phyloP scores from a whole-genome alignment of 2,113 vertebrate species.

The Osmerus eperlanus region DNA sequence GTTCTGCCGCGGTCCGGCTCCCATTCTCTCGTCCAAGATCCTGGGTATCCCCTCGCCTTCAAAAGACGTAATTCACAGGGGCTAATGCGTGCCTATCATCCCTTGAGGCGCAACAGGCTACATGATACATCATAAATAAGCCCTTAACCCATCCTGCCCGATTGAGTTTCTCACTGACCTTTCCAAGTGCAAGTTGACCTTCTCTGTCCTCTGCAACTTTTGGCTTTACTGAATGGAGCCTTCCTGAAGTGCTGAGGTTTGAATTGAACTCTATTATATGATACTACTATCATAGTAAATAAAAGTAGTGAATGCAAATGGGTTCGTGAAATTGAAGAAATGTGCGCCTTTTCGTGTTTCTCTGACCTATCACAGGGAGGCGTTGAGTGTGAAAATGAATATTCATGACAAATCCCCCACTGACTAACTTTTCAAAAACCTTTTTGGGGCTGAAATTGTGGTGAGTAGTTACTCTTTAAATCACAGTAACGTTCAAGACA shows the following conservation, averaged over 20 bases:
- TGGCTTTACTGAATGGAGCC: neutral
- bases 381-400: no score
- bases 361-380: no score
- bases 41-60: neutral
- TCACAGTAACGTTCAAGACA: no score
- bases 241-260: neutral
- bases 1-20: neutral
- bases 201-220: neutral
- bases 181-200: neutral
- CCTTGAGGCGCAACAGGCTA: slow-evolving; percentile 5
- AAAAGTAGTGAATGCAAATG: no score
- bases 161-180: slow-evolving; percentile 10
- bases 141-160: slow-evolving; percentile 1
- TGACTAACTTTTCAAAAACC: no score
- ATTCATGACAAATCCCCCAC: no score
- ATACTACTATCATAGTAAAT: no score
- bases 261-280: neutral
- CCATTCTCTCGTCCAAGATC: slow-evolving; percentile 2
- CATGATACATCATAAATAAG: slow-evolving; percentile 11
- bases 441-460: no score
- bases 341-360: no score
- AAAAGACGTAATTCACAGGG: slow-evolving; percentile 7
- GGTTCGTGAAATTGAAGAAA: no score
- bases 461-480: no score
- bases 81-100: slow-evolving; percentile 8